Evolutionary conservation across 2,797 vertebrate genomes (phyloP), one percentile per base, ranked within the genome.

Genomic region (Helostoma temminkii): DNA sequence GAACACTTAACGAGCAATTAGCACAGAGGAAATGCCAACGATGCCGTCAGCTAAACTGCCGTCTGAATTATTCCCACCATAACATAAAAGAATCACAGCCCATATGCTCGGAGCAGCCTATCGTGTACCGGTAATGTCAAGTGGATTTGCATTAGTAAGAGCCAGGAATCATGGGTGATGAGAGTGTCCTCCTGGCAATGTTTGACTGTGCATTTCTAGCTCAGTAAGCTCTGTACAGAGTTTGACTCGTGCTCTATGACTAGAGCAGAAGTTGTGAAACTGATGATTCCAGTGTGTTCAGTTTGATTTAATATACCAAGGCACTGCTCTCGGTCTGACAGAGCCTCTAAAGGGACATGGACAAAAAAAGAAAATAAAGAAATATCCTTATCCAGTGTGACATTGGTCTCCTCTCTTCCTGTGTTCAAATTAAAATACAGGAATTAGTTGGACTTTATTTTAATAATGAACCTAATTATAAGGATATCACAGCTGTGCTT

Each of bases 1-100:
- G 47, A 50, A 66, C 67, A 36, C 57, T 81, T 83, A 88, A 79
- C 59, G 49, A 82, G 84, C 85, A 79, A 89, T 89, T 88, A 89
- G 78, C 50, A 1, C 46, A 25, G 30, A 59, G 71, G 68, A 86
- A 85, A 82, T 76, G 81, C 53, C 73, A 80, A 57, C 45, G 24
- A 58, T 48, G 71, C 81, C 65, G 41, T 59, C 74, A 36, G 71
- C 71, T 39, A 65, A 74, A 72, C 85, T 68, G 68, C 32, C 65
- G 3, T 24, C 59, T 88, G 76, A 80, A 88, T 86, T 86, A 88
- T 84, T 86, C 80, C 84, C 71, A 46, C 26, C 6, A 2, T 71
- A 59, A 67, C 73, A 67, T 49, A 49, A 58, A 9, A 71, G 58
- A 63, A 78, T 45, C 6, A 42, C 37, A 53, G 60, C 59, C 45